These are phyloP conservation scores for Hyphantria cunea DNA, from an alignment of 1,140 invertebrate species.

Conservation along the genomic window DNA sequence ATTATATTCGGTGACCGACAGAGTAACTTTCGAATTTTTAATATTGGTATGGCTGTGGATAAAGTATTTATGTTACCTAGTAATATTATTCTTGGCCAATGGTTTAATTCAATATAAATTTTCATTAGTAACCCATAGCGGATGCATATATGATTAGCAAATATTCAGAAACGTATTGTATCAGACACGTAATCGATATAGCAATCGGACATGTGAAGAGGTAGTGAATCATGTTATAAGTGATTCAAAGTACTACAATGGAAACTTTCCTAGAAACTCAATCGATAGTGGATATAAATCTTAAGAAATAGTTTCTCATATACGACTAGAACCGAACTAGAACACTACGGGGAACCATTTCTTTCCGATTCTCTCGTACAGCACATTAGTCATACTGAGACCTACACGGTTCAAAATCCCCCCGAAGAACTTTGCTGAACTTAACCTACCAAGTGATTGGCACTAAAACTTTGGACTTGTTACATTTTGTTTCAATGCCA, in stretches of 20 bases:
- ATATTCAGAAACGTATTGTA: too few species aligned
- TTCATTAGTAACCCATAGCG: too few species aligned
- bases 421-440: conserved; percentile 24
- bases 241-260: neutral
- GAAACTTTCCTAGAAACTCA: conserved; percentile 2
- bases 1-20: too few species aligned
- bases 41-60: too few species aligned
- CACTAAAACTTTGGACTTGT: conserved; percentile 24
- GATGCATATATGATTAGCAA: too few species aligned
- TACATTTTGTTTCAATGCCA: conserved; percentile 28
- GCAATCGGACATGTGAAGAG: neutral
- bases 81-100: too few species aligned
- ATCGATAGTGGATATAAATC: neutral
- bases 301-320: conserved; percentile 11
- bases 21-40: too few species aligned
- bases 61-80: too few species aligned
- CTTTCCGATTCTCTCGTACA: conserved; percentile 26
- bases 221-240: neutral
- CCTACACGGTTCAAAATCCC: conserved; percentile 16
- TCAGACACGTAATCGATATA: conserved; percentile 1
- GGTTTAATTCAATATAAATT: too few species aligned
- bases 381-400: conserved; percentile 37
- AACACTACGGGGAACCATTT: conserved; percentile 27
- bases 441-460: conserved; percentile 25
- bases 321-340: neutral